Base-by-base conservation (phyloP, 2,888 invertebrate genomes). In the Dasysyrphus albostriatus region DNA sequence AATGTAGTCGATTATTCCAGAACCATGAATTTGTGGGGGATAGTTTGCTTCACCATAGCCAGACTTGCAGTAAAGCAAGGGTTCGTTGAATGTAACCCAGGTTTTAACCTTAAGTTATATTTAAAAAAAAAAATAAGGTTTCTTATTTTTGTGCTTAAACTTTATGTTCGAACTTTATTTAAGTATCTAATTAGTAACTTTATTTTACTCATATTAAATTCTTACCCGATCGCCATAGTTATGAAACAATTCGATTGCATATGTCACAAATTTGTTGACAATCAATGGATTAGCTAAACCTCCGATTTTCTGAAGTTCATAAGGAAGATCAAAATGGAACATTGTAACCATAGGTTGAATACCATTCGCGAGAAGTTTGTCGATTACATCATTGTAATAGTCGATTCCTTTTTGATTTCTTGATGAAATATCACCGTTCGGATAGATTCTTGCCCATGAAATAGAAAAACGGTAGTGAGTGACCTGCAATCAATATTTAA, bases 341-440 rank as follows among this genome's bases (percentile, higher is more conserved):
- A 94, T 90, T 0, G 94, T 94, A 89, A 95, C 92, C 90, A 94
- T 91, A 0, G 96, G 96, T 63, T 92, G 91, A 78, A 96, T 95
- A 54, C 93, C 94, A 87, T 94, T 94, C 39, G 93, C 93, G 0
- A 95, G 85, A 88, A 96, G 93, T 89, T 94, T 94, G 89, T 95
- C 91, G 70, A 96, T 95, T 8, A 95, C 91, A 87, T 94, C 93
- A 88, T 95, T 94, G 91, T 96, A 96, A 90, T 96, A 95, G 39
- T 69, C 69, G 29, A 69, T 69, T 54, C 69, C 69, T 3, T 69
- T 54, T 69, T 69, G 69, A 29, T 69, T 93, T 14, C 95, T 91
- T 29, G 92, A 90, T 61, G 94, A 93, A 0, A 93, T 83, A 73
- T 93, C 93, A 49, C 94, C 95, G 39, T 93, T 93, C 0, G 95